Evolutionary conservation across 2,113 vertebrate genomes (phyloP).

Genomic region (Hypocryptadius cinnamomeus): DNA sequence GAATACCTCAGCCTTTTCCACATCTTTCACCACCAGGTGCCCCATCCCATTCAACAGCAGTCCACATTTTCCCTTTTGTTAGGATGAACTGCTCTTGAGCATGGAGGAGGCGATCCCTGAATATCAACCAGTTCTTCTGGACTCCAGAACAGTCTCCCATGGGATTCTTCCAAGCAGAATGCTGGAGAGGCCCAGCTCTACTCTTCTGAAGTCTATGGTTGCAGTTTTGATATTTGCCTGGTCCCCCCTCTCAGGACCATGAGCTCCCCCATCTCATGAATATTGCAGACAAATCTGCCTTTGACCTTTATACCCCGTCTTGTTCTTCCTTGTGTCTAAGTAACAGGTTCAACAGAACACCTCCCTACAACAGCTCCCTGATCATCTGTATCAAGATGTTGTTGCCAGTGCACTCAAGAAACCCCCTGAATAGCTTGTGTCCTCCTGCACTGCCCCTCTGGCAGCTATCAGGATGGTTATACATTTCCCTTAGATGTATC

Average conservation of each 20-base stretch:
- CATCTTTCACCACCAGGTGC: neutral
- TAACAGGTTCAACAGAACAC: neutral
- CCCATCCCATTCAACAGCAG: neutral
- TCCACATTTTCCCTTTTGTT: neutral
- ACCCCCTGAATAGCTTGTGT: neutral
- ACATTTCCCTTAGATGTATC: neutral
- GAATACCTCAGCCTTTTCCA: neutral
- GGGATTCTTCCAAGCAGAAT: neutral
- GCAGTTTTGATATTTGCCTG: neutral
- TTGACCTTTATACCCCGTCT: neutral
- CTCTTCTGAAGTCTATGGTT: neutral
- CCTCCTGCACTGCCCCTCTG: neutral
- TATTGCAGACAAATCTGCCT: neutral
- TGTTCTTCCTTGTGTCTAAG: neutral
- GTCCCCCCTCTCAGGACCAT: neutral
- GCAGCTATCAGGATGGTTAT: neutral
- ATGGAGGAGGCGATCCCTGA: neutral
- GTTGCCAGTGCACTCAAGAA: neutral
- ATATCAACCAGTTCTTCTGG: neutral
- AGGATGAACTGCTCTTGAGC: neutral
- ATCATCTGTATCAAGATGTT: neutral
- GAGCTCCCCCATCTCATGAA: neutral
- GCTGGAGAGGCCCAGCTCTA: neutral
- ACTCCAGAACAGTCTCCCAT: neutral
- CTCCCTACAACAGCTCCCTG: neutral